phyloP scores from a whole-genome alignment of 1,140 invertebrate species.

The Leptoteleia sp. region DNA sequence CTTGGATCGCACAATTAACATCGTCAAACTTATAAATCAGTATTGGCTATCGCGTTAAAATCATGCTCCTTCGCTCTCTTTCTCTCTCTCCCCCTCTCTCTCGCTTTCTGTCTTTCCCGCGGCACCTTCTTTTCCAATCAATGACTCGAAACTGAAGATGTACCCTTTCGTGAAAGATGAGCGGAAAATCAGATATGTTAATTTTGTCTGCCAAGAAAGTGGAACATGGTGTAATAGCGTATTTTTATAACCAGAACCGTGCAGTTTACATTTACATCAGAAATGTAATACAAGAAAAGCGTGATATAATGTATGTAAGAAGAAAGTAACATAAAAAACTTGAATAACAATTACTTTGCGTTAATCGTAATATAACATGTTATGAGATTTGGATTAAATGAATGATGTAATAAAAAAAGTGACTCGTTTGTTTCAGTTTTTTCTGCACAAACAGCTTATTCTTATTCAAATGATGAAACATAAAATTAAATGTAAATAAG shows the following conservation, averaged over 20 bases:
- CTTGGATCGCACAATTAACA: constrained; percentile 7
- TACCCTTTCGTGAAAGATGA: constrained; percentile 8
- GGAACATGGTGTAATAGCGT: constrained; percentile 39
- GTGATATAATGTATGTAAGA: constrained; percentile 48
- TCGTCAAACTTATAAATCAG: constrained; percentile 6
- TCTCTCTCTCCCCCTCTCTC: too few relatives aligned
- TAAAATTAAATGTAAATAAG: too few relatives aligned
- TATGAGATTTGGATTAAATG: neutral
- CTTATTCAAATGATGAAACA: too few relatives aligned
- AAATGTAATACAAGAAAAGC: constrained; percentile 30
- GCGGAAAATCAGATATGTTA: constrained; percentile 42
- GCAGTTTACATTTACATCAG: constrained; percentile 17
- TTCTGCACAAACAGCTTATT: too few relatives aligned
- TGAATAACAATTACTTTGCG: constrained; percentile 32
- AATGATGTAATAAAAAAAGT: constrained; percentile 14
- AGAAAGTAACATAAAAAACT: constrained; percentile 39
- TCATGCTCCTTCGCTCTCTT: neutral
- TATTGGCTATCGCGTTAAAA: constrained; percentile 4
- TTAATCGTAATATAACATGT: neutral
- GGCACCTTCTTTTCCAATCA: constrained; percentile 2
- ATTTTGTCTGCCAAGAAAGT: constrained; percentile 47
- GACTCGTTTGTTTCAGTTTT: too few relatives aligned
- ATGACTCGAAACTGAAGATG: neutral
- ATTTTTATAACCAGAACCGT: constrained; percentile 40
- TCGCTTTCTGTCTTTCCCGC: too few relatives aligned